Percentiles rank a stretch among this genome's conserved stretches.
Conservation (phyloP, 2,797 vertebrate genomes). For the Brachymystax lenok region DNA sequence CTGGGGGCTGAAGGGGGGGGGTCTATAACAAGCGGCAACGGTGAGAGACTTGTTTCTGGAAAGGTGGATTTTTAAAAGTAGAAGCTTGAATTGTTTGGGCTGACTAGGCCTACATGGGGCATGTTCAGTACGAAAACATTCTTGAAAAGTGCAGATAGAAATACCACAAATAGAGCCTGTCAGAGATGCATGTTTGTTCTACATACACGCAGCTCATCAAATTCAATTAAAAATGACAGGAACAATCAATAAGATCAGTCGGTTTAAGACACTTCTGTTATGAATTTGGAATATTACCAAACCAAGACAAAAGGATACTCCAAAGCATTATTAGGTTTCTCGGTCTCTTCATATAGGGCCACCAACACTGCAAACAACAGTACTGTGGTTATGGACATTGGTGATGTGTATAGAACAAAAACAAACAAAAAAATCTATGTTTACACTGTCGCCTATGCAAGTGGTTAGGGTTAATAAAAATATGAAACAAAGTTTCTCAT, state of each 20-base stretch:
- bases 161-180: too few relatives aligned
- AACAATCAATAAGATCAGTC: not conserved
- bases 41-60: too few relatives aligned
- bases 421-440: too few relatives aligned
- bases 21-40: too few relatives aligned
- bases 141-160: too few relatives aligned
- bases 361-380: constrained; percentile 81
- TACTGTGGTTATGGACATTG: not conserved
- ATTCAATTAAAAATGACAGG: not conserved
- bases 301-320: constrained; percentile 97
- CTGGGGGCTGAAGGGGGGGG: too few relatives aligned
- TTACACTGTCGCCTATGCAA: not conserved
- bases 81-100: too few relatives aligned
- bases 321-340: constrained; percentile 90
- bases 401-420: not conserved
- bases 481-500: not conserved
- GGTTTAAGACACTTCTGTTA: not conserved
- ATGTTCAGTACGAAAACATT: too few relatives aligned
- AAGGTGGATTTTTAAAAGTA: too few relatives aligned
- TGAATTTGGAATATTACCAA: constrained; percentile 58
- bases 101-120: not conserved
- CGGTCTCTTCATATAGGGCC: constrained; percentile 90
- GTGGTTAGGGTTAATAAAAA: not conserved
- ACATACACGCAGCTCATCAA: too few relatives aligned
- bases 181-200: too few relatives aligned